Conservation (phyloP, 2,113 vertebrate genomes). For the Cairina moschata region DNA sequence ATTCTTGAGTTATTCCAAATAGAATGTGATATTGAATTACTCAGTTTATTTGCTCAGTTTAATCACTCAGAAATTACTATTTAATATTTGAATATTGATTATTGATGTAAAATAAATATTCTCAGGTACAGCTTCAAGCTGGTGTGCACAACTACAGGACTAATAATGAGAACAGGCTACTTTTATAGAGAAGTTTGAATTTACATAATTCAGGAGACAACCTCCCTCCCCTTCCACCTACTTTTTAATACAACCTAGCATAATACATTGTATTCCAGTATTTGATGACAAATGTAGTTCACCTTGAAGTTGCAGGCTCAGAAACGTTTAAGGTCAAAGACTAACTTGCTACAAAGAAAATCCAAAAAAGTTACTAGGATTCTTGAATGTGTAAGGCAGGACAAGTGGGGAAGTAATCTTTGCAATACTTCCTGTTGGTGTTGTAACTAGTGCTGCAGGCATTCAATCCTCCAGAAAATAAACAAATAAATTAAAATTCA, state of each 20-base stretch:
- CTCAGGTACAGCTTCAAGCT: background rate
- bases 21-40: background rate
- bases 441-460: background rate
- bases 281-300: background rate
- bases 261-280: background rate
- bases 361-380: background rate
- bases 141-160: background rate
- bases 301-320: background rate
- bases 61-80: too few relatives aligned
- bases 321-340: background rate
- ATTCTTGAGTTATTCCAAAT: background rate
- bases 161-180: background rate
- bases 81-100: background rate
- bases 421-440: background rate
- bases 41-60: background rate
- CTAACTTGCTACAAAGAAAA: background rate
- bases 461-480: background rate
- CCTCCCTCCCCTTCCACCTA: rapidly evolving
- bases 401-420: background rate
- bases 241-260: background rate
- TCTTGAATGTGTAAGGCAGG: background rate
- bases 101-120: background rate
- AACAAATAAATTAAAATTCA: background rate
- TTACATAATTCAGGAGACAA: background rate
- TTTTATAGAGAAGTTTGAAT: background rate